phyloP scores from a whole-genome alignment of 2,797 vertebrate species.

The Paedocypris micromegethes region DNA sequence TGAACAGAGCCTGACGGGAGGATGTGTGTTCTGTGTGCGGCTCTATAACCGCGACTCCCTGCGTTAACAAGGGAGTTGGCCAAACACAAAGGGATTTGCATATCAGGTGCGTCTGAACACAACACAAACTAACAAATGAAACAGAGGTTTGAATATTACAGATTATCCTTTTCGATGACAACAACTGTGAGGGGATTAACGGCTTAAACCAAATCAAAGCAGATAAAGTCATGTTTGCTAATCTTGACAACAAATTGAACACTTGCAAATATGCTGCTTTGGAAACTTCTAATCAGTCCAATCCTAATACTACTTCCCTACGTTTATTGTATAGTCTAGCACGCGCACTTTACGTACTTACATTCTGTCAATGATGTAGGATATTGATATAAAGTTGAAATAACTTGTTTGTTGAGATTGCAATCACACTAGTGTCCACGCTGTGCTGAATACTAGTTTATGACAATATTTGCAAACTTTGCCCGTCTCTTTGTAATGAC shows the following conservation, averaged over 20 bases:
- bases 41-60: not conserved
- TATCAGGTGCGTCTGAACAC: conserved; percentile 5
- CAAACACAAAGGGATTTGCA: conserved; percentile 20
- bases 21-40: too few species aligned
- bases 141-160: conserved; percentile 21
- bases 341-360: too few species aligned
- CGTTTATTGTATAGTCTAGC: too few species aligned
- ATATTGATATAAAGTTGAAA: not conserved
- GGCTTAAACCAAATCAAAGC: conserved; percentile 29
- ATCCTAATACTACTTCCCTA: too few species aligned
- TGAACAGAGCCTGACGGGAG: too few species aligned
- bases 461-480: conserved; percentile 2
- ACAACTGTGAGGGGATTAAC: conserved; percentile 28
- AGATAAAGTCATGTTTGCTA: conserved; percentile 21
- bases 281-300: not conserved
- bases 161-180: conserved; percentile 19
- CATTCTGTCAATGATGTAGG: too few species aligned
- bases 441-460: conserved; percentile 4
- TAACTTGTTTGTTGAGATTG: not conserved
- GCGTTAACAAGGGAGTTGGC: conserved; percentile 5
- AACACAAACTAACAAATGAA: conserved; percentile 24
- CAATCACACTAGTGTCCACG: not conserved
- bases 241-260: conserved; percentile 7
- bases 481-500: conserved; percentile 9
- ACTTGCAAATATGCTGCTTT: not conserved